Base-by-base conservation (phyloP, 2,113 vertebrate genomes). In the Halcyon senegalensis region DNA sequence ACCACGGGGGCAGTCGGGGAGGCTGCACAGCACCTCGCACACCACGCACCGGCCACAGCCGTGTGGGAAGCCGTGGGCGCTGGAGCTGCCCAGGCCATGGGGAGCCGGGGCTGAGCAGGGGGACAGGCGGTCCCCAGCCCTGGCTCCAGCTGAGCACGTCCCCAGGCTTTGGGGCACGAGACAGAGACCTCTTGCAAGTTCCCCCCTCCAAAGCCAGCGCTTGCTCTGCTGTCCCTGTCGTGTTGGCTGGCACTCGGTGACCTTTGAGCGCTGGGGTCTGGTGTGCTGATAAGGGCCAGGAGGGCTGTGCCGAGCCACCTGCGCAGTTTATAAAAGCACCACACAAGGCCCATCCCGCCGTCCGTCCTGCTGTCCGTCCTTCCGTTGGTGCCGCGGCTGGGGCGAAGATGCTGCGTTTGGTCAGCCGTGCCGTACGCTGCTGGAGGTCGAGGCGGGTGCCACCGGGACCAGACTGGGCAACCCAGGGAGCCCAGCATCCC, bases 351-450 rank as follows among this genome's bases (percentile, higher is more conserved):
- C 79, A 3, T 79, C 79, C 87, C 15, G 10, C 66, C 21, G 31
- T 15, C 82, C n/a, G 46, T 81, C 72, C 51, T 24, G 14, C 78
- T 33, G 31, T 13, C 79, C 33, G 46, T 70, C 8, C 75, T 46
- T 33, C 16, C 6, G 3, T 20, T 60, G 2, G 56, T 21, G 28
- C 53, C 10, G 84, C 2, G 3, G 39, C 70, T 2, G 1, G 43
- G 66, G 28, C 0, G 9, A 97, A 69, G 69, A 98, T 98, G 98
- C 89, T 98, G 90, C 97, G 97, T 28, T 95, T 98, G 48, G 46
- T 98, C 7, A 44, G 95, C 60, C 96, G 96, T 0, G 85, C 91
- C 0, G 94, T 55, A 0, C 48, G 66, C 41, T 96, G 91, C 82
- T 90, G 95, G 73, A 96, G 86, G 28, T 28, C 80, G 2, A 96